Percentiles rank a stretch among this genome's conserved stretches.
These are phyloP conservation scores for Datnioides undecimradiatus DNA, from an alignment of 2,113 vertebrate species.

Conservation along the genomic window DNA sequence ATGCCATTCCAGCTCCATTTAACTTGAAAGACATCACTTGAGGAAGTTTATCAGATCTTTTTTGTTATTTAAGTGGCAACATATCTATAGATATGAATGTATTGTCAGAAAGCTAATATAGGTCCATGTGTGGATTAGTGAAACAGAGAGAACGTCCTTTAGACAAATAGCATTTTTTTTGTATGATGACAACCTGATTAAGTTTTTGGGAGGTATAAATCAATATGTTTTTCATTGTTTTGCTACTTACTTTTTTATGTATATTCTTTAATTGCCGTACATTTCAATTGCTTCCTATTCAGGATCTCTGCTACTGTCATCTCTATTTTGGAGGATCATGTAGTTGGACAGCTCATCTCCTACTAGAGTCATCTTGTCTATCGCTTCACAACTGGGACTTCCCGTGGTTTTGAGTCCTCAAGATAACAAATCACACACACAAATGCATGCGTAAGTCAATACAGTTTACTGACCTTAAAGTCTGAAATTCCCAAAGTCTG, in stretches of 20 bases:
- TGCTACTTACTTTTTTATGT: not conserved
- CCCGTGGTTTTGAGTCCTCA: constrained; percentile 1
- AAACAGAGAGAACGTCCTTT: too few relatives aligned
- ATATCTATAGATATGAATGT: not conserved
- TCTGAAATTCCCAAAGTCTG: not conserved
- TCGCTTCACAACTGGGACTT: constrained; percentile 15
- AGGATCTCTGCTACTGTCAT: not conserved
- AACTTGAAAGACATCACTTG: too few relatives aligned
- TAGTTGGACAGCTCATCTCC: not conserved
- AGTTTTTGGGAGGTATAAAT: not conserved
- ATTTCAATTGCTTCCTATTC: not conserved
- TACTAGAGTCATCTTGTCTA: constrained; percentile 31
- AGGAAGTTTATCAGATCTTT: too few relatives aligned
- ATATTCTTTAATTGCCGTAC: not conserved
- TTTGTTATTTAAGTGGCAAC: too few relatives aligned
- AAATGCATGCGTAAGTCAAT: not conserved
- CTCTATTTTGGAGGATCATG: not conserved
- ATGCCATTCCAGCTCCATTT: too few relatives aligned
- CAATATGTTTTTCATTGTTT: not conserved
- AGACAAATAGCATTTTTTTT: too few relatives aligned
- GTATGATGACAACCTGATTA: not conserved
- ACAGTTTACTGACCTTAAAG: not conserved
- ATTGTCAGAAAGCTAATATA: not conserved
- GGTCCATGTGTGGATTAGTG: not conserved
- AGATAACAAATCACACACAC: not conserved